Evolutionary conservation across 1,140 invertebrate species (phyloP).

Genomic region (Holotrichia oblita): DNA sequence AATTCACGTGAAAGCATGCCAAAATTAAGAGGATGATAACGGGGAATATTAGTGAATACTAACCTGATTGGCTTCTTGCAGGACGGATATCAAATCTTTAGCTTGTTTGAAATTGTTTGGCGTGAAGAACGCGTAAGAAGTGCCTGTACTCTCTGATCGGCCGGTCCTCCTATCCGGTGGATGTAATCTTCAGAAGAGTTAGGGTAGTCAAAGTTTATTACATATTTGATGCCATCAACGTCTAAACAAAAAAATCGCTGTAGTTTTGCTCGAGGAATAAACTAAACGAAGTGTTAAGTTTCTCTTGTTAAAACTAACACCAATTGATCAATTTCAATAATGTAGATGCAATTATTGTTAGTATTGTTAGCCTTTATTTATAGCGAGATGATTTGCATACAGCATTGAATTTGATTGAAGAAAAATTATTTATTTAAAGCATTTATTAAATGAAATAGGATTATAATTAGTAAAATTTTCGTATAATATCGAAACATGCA

Average conservation of each 20-base stretch:
- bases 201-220: slow-evolving; percentile 98
- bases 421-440: slow-evolving; percentile 6
- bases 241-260: slow-evolving; percentile 67
- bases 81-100: slow-evolving; percentile 86
- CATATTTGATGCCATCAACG: slow-evolving; percentile 98
- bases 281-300: background rate
- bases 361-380: background rate
- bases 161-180: slow-evolving; percentile 95
- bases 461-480: background rate
- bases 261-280: background rate
- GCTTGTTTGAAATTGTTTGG: slow-evolving; percentile 88
- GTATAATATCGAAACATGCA: background rate
- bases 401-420: slow-evolving; percentile 4
- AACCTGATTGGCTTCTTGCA: slow-evolving; percentile 90
- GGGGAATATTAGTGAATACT: too few relatives aligned
- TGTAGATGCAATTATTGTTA: background rate
- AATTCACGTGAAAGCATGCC: slow-evolving; percentile 73
- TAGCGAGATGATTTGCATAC: background rate
- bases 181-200: slow-evolving; percentile 97
- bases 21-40: slow-evolving; percentile 70
- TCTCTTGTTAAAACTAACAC: background rate
- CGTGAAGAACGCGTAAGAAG: slow-evolving; percentile 98
- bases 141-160: slow-evolving; percentile 87
- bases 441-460: slow-evolving; percentile 4
- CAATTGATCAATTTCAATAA: slow-evolving; percentile 13